Conservation (phyloP, 2,113 vertebrate species). For the Porphyrio hochstetteri region DNA sequence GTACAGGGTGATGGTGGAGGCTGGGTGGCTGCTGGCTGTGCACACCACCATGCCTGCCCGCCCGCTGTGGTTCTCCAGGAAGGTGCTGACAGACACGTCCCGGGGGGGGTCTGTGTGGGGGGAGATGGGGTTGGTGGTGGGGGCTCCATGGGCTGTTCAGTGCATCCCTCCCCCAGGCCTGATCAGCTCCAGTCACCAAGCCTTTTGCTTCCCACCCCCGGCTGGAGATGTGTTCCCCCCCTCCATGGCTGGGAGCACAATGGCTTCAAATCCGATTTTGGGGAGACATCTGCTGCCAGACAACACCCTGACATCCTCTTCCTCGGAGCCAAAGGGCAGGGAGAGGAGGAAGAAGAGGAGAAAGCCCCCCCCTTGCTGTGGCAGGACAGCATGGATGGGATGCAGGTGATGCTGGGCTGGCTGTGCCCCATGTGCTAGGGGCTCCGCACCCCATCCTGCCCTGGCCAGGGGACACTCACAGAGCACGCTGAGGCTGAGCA, state of each 20-base stretch:
- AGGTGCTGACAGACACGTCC: conserved; percentile 51
- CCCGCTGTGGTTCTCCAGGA: conserved; percentile 66
- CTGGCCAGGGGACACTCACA: conserved; percentile 58
- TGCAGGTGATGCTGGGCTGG: rapidly evolving
- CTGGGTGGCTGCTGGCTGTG: conserved; percentile 64
- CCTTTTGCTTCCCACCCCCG: rapidly evolving
- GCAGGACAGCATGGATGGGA: rapidly evolving
- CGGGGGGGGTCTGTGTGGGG: conserved; percentile 54
- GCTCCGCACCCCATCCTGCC: neutral
- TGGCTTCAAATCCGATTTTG: neutral
- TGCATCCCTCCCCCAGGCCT: rapidly evolving
- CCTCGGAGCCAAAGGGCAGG: rapidly evolving
- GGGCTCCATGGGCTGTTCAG: rapidly evolving
- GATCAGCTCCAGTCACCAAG: neutral
- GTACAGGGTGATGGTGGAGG: conserved; percentile 57
- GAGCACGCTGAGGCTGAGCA: conserved; percentile 54
- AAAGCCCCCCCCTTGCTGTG: rapidly evolving
- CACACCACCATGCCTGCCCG: conserved; percentile 68
- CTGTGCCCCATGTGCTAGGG: rapidly evolving
- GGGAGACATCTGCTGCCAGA: too few relatives aligned
- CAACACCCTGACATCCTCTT: neutral
- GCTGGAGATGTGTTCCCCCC: neutral
- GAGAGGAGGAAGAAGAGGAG: neutral
- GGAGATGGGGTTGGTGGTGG: rapidly evolving
- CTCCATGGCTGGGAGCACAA: rapidly evolving